phyloP scores from a whole-genome alignment of 2,797 vertebrate species.

The Poecilia wingei region DNA sequence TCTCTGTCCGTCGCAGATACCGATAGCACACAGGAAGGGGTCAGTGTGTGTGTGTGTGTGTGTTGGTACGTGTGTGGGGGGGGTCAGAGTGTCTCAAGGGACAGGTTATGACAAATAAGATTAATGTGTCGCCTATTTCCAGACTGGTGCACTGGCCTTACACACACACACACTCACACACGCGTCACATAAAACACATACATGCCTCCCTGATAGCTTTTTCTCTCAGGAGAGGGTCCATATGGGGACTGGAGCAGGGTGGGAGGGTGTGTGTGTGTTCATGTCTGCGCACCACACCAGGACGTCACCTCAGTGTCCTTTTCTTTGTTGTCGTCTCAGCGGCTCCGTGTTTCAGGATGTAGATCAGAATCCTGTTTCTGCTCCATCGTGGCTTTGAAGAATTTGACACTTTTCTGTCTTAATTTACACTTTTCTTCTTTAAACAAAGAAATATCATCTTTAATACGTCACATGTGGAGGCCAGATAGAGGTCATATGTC shows the following conservation, averaged over 20 bases:
- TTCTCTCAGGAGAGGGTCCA: slow-evolving; percentile 80
- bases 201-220: slow-evolving; percentile 68
- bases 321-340: slow-evolving; percentile 60
- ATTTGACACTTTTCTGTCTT: not conserved
- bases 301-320: slow-evolving; percentile 53
- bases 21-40: slow-evolving; percentile 74
- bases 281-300: slow-evolving; percentile 20
- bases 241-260: slow-evolving; percentile 69
- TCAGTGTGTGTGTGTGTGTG: slow-evolving; percentile 40
- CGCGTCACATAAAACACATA: slow-evolving; percentile 69
- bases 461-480: slow-evolving; percentile 7
- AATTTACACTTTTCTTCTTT: slow-evolving; percentile 3
- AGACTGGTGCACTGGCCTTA: slow-evolving; percentile 79
- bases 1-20: slow-evolving; percentile 74
- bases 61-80: slow-evolving; percentile 36
- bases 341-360: slow-evolving; percentile 24
- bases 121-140: slow-evolving; percentile 85
- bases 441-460: not conserved
- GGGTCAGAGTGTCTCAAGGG: slow-evolving; percentile 74
- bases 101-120: slow-evolving; percentile 88
- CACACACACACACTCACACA: slow-evolving; percentile 43
- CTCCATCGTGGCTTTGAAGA: slow-evolving; percentile 8
- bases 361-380: slow-evolving; percentile 10
- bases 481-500: not conserved
- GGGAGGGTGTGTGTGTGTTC: slow-evolving; percentile 27